These are phyloP conservation scores for Willisornis vidua DNA, from an alignment of 2,113 vertebrate species.

Conservation along the genomic window DNA sequence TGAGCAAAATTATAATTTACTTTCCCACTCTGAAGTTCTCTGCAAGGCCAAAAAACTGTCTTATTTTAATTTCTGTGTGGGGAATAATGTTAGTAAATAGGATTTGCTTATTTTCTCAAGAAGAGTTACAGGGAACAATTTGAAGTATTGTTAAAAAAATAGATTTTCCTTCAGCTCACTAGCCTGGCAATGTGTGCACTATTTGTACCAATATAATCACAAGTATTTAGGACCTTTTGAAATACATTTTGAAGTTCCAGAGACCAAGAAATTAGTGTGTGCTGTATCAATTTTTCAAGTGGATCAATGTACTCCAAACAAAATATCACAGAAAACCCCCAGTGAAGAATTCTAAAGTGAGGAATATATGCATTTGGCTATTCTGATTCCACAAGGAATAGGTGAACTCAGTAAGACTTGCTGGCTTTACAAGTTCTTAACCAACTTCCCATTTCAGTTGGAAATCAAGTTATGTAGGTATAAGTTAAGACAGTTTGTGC, in stretches of 20 bases:
- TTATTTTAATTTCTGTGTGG: background rate
- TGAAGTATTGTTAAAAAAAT: background rate
- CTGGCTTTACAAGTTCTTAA: background rate
- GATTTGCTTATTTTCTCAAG: background rate
- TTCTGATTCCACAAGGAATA: background rate
- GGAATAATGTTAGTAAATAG: background rate
- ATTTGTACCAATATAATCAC: rapidly evolving
- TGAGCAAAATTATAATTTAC: background rate
- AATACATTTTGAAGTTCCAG: background rate
- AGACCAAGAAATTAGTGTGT: background rate
- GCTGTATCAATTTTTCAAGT: background rate
- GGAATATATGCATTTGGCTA: background rate
- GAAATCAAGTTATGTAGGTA: background rate
- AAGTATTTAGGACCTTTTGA: background rate
- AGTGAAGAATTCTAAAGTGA: background rate
- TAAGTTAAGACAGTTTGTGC: background rate
- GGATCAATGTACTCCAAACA: background rate
- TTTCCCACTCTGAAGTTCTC: background rate
- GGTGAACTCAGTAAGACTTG: background rate
- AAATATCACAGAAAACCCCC: background rate
- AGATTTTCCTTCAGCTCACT: background rate
- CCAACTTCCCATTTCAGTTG: background rate
- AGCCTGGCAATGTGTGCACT: background rate
- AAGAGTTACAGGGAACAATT: background rate
- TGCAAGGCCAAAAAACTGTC: background rate